Evolutionary conservation across 2,888 invertebrate genomes (phyloP).

Genomic region (Tuta absoluta): DNA sequence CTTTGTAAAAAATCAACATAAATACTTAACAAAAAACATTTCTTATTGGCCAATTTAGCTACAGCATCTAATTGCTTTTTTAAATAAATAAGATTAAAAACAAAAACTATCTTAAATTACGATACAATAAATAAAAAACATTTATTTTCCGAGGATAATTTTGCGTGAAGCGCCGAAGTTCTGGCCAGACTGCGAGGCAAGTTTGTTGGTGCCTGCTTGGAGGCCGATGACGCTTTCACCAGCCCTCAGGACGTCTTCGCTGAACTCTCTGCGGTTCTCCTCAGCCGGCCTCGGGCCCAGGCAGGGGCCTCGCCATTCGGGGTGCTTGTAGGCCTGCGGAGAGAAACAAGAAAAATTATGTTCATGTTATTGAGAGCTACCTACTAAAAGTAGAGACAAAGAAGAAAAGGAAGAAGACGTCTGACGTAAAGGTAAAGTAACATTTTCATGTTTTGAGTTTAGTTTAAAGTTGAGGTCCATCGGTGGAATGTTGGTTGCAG

Average conservation of each 20-base stretch:
- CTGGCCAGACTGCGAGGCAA: conserved; percentile 92
- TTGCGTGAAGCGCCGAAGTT: conserved; percentile 92
- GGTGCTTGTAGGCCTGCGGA: conserved; percentile 87
- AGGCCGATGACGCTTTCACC: conserved; percentile 92
- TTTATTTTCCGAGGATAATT: conserved; percentile 88
- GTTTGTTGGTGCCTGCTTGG: conserved; percentile 93
- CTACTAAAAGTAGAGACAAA: too few relatives aligned
- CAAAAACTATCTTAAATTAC: not conserved
- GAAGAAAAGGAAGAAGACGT: too few relatives aligned
- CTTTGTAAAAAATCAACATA: too few relatives aligned
- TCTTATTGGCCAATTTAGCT: not conserved
- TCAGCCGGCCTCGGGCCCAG: conserved; percentile 93
- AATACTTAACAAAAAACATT: too few relatives aligned
- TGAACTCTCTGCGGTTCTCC: conserved; percentile 90
- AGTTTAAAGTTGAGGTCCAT: too few relatives aligned
- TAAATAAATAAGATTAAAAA: not conserved
- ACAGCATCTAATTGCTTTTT: not conserved
- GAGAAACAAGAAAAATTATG: conserved; percentile 36
- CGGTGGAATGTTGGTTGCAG: too few relatives aligned
- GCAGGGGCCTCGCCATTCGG: conserved; percentile 90
- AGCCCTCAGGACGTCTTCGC: conserved; percentile 90
- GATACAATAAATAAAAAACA: not conserved
- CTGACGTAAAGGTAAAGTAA: too few relatives aligned
- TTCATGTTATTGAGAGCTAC: too few relatives aligned
- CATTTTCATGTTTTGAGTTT: too few relatives aligned